phyloP scores from a whole-genome alignment of 2,797 vertebrate species.

The Bovichtus diacanthus region DNA sequence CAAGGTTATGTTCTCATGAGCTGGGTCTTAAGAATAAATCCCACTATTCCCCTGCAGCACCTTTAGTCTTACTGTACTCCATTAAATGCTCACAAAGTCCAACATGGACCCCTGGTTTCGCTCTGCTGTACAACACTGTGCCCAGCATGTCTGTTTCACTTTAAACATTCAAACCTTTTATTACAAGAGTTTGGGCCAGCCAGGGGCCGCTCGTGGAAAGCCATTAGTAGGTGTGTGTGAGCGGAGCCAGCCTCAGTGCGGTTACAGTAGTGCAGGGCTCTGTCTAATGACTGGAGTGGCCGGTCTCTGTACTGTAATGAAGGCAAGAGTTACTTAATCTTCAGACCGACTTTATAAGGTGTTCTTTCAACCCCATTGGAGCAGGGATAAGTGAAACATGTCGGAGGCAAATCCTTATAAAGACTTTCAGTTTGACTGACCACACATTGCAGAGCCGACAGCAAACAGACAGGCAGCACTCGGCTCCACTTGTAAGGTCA shows the following conservation, averaged over 20 bases:
- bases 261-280: conserved; percentile 65
- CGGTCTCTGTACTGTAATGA: conserved; percentile 52
- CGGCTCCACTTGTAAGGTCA: conserved; percentile 53
- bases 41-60: background rate
- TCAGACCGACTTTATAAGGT: conserved; percentile 75
- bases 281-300: conserved; percentile 69
- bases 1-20: conserved; percentile 46
- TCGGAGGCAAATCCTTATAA: conserved; percentile 61
- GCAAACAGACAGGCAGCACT: conserved; percentile 44
- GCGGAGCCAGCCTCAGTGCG: conserved; percentile 61
- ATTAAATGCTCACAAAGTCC: conserved; percentile 37
- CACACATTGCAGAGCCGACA: conserved; percentile 28
- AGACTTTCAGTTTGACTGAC: conserved; percentile 44
- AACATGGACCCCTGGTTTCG: conserved; percentile 13
- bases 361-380: conserved; percentile 64
- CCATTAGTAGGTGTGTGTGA: conserved; percentile 84
- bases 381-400: conserved; percentile 51
- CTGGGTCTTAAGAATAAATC: conserved; percentile 28
- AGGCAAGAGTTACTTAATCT: conserved; percentile 63
- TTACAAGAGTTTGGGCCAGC: conserved; percentile 46
- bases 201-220: conserved; percentile 71
- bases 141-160: conserved; percentile 67
- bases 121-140: conserved; percentile 17
- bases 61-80: conserved; percentile 21
- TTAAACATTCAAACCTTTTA: conserved; percentile 63